Evolutionary conservation across 2,888 invertebrate species (phyloP).

Genomic region (Geotrupes spiniger): DNA sequence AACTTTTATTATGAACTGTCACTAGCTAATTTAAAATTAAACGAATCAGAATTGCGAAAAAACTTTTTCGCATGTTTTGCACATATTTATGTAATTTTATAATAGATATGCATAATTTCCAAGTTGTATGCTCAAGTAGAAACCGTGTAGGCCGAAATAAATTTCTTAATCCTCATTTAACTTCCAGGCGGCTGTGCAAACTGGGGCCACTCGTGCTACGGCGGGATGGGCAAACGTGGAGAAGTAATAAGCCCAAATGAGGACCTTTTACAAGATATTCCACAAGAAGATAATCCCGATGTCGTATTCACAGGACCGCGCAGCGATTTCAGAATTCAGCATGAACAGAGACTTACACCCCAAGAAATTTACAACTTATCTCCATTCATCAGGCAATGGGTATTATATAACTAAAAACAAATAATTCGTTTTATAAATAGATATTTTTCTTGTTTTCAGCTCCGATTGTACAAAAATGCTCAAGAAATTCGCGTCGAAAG

Average conservation of each 20-base stretch:
- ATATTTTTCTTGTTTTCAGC: conserved; percentile 33
- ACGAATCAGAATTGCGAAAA: too few relatives aligned
- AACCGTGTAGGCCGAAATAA: too few relatives aligned
- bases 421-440: not conserved
- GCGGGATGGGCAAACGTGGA: conserved; percentile 68
- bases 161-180: too few relatives aligned
- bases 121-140: too few relatives aligned
- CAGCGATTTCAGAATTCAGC: conserved; percentile 25
- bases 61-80: too few relatives aligned
- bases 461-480: conserved; percentile 40
- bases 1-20: too few relatives aligned
- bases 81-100: too few relatives aligned
- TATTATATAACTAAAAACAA: conserved; percentile 27
- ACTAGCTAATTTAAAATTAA: too few relatives aligned
- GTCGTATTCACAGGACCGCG: conserved; percentile 37
- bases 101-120: too few relatives aligned
- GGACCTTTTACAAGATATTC: conserved; percentile 41
- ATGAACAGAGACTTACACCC: conserved; percentile 27
- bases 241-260: conserved; percentile 37
- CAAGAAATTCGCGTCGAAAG: conserved; percentile 35
- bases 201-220: conserved; percentile 73
- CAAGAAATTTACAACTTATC: conserved; percentile 41
- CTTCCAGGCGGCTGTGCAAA: conserved; percentile 66
- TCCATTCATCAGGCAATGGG: conserved; percentile 50
- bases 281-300: conserved; percentile 34